Base-by-base conservation (phyloP, 2,888 invertebrate species). In the Lissonota sp. region DNA sequence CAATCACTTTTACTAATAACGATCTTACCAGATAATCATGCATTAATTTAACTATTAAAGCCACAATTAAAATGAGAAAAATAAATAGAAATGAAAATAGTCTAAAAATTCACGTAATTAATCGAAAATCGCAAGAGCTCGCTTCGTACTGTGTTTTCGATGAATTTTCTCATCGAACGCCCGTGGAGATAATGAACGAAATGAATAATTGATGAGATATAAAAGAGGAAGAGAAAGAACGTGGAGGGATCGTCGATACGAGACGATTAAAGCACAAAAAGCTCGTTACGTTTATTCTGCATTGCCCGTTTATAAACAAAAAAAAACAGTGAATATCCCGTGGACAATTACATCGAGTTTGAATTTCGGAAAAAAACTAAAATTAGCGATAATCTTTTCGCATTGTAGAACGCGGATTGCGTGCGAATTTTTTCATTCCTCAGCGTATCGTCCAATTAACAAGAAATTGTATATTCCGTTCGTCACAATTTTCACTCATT, bases 351-450 rank as follows among this genome's bases (percentile, higher is more conserved):
- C 3, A 71, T 71, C 64, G 71, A 6, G 42, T 7, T n/a, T 37
- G 51, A 12, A 77, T 71, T 66, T 71, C 40, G 49, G 53, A 74
- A 26, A 26, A 26, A 26, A 26, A 26, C 26, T 1, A 26, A 26
- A 83, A 81, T 81, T 81, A 79, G 81, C 83, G 76, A 64, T 64
- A 58, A 79, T 69, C n/a, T n/a, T n/a, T n/a, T n/a, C n/a, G n/a
- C n/a, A n/a, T n/a, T n/a, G n/a, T n/a, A n/a, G n/a, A n/a, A n/a
- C 62, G 49, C 58, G 44, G 66, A 72, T 72, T 69, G 69, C 69
- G 67, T 67, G 10, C 55, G 49, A 57, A 46, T 66, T 63, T 70
- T 71, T 78, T 70, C 7, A 76, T 76, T 66, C 53, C 26, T 26
- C 26, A 26, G 26, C 10, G 14, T n/a, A 53, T 6, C n/a, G 14